phyloP scores from a whole-genome alignment of 2,113 vertebrate species.

The Leucoraja erinaceus region DNA sequence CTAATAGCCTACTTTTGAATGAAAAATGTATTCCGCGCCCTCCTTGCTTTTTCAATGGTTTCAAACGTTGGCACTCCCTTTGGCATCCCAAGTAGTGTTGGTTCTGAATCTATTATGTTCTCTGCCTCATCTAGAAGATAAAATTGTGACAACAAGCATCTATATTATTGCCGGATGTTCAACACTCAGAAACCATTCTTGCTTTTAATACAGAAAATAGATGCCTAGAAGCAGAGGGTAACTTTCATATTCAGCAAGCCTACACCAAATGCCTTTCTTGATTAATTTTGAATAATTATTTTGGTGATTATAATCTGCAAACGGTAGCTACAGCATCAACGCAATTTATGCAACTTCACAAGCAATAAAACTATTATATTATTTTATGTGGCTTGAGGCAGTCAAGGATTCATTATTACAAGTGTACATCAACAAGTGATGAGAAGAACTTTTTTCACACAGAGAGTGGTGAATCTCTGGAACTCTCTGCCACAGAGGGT shows the following conservation, averaged over 20 bases:
- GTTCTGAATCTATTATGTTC: slow-evolving; percentile 63
- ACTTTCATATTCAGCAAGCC: background rate
- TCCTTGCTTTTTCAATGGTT: slow-evolving; percentile 72
- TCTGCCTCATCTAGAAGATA: slow-evolving; percentile 69
- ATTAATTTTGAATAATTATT: background rate
- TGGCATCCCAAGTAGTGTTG: slow-evolving; percentile 59
- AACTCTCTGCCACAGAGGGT: too few species aligned
- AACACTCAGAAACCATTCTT: background rate
- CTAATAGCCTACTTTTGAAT: slow-evolving; percentile 56
- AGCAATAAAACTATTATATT: background rate
- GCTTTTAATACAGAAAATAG: background rate
- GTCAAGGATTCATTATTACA: background rate
- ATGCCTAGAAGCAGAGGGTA: background rate
- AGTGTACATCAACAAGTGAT: too few species aligned
- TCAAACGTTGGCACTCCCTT: slow-evolving; percentile 68
- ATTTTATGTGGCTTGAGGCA: background rate
- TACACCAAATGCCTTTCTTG: background rate
- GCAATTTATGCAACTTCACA: background rate
- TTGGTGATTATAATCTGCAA: background rate
- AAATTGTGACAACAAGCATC: background rate
- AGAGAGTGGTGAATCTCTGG: too few species aligned
- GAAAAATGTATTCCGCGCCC: slow-evolving; percentile 60
- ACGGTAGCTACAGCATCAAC: background rate
- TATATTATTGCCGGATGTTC: background rate
- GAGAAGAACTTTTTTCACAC: too few species aligned